Conservation (phyloP, 2,797 vertebrate genomes). For the Cetoscarus ocellatus region DNA sequence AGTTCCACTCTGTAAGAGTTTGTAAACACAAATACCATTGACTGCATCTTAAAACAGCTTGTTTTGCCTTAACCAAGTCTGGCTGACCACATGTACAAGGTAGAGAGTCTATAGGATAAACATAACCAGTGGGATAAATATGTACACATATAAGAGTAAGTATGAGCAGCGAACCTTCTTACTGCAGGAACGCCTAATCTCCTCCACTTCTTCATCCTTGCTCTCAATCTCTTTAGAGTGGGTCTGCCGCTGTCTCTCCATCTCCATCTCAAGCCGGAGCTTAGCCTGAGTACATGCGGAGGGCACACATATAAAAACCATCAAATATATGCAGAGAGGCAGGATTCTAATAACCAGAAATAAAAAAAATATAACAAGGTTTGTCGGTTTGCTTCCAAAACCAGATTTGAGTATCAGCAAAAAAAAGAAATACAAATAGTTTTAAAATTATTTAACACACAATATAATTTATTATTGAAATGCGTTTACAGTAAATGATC, state of each 20-base stretch:
- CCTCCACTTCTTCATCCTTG: constrained; percentile 97
- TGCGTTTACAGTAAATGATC: too few relatives aligned
- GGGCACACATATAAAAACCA: constrained; percentile 3
- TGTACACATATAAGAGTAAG: constrained; percentile 11
- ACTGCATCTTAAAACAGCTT: too few relatives aligned
- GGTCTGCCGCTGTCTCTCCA: constrained; percentile 93
- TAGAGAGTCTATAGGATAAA: background rate
- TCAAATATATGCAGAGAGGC: constrained; percentile 11
- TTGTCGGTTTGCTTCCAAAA: background rate
- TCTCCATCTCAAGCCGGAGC: constrained; percentile 98
- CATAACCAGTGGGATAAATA: background rate
- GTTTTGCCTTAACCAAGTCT: constrained; percentile 7
- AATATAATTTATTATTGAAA: too few relatives aligned
- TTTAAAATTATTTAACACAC: too few relatives aligned
- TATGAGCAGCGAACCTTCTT: constrained; percentile 90
- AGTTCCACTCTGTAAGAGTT: background rate
- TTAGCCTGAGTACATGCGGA: constrained; percentile 84
- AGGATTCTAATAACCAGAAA: background rate
- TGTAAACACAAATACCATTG: background rate
- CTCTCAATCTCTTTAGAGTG: constrained; percentile 96
- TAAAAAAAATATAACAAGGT: background rate
- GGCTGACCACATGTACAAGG: constrained; percentile 7
- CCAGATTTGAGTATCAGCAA: too few relatives aligned
- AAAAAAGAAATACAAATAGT: background rate
- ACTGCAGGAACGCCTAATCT: constrained; percentile 94